A percentile compares a stretch with the other conserved stretches of the same genome.
phyloP scores from a whole-genome alignment of 2,797 vertebrate species.

The Chrysocyon brachyurus region DNA sequence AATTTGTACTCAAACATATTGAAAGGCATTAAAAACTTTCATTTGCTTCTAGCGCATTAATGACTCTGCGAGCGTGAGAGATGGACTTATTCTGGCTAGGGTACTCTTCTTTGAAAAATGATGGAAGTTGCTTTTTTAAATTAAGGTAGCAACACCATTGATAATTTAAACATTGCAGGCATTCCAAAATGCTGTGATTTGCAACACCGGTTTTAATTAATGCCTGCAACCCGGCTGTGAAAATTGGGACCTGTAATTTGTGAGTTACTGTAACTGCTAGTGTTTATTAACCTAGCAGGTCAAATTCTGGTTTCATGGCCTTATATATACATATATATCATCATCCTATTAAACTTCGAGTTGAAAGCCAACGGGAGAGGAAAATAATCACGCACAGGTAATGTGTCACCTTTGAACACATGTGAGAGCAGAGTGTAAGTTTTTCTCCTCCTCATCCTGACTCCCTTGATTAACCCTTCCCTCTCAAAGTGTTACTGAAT shows the following conservation, averaged over 20 bases:
- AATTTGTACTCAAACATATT: constrained; percentile 37
- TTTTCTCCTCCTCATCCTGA: too few relatives aligned
- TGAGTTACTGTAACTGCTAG: constrained; percentile 84
- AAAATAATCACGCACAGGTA: constrained; percentile 63
- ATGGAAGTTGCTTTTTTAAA: constrained; percentile 73
- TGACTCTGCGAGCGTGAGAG: neutral
- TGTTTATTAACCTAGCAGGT: constrained; percentile 85
- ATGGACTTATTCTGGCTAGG: neutral
- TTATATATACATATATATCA: constrained; percentile 58
- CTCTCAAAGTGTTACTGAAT: neutral
- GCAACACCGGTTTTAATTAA: constrained; percentile 88
- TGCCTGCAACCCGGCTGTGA: constrained; percentile 84
- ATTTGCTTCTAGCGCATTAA: constrained; percentile 65
- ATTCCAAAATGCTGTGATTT: constrained; percentile 81
- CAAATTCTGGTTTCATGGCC: constrained; percentile 83
- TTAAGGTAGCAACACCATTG: constrained; percentile 79
- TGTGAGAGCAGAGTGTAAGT: neutral
- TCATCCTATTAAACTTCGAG: constrained; percentile 71
- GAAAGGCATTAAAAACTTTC: constrained; percentile 71
- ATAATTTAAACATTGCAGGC: constrained; percentile 85
- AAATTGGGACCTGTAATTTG: constrained; percentile 88
- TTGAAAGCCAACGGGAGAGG: constrained; percentile 61
- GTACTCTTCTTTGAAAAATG: constrained; percentile 69
- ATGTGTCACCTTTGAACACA: constrained; percentile 58
- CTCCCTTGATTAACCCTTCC: constrained; percentile 28